phyloP scores from a whole-genome alignment of 2,797 vertebrate genomes.

The Pantherophis vulpinus region DNA sequence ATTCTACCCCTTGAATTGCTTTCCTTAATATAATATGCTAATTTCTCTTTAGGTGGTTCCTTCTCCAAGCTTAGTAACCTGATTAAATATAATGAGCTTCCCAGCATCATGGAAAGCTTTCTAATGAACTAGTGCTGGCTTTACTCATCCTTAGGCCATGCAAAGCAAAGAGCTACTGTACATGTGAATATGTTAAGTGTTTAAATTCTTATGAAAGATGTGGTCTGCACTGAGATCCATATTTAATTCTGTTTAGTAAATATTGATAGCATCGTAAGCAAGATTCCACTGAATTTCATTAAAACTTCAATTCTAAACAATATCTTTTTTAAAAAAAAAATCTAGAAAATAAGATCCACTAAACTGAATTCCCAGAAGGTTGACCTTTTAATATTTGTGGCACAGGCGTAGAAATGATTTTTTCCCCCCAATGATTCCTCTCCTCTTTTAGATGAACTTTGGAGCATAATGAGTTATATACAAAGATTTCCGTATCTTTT shows the following conservation, averaged over 20 bases:
- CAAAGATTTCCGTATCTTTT: neutral
- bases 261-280: neutral
- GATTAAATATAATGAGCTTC: neutral
- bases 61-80: neutral
- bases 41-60: neutral
- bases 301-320: neutral
- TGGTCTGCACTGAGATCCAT: neutral
- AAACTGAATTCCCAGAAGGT: neutral
- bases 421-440: slow-evolving; percentile 24
- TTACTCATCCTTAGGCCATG: neutral
- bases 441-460: neutral
- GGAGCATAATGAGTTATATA: neutral
- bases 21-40: neutral
- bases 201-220: neutral
- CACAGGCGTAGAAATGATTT: neutral
- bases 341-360: neutral
- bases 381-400: slow-evolving; percentile 36
- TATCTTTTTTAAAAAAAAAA: neutral
- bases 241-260: neutral
- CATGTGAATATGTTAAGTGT: neutral
- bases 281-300: neutral
- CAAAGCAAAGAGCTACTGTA: neutral
- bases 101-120: neutral
- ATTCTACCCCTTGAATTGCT: neutral
- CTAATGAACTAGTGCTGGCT: neutral